Conservation (phyloP, 2,888 invertebrate genomes). For the Tridacna crocea region DNA sequence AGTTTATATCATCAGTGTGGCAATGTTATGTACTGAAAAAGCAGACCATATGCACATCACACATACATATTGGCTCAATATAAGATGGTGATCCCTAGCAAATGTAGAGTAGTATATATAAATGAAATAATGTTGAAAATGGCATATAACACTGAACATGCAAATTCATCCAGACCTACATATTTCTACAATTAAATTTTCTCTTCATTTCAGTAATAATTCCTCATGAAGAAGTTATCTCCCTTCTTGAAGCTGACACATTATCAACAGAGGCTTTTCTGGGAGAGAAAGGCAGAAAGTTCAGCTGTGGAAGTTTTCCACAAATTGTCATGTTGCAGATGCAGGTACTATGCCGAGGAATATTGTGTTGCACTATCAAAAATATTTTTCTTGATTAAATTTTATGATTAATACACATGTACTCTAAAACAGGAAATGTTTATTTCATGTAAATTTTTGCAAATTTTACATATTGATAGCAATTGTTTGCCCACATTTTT, state of each 20-base stretch:
- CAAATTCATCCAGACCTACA: too few relatives aligned
- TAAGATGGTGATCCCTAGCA: too few relatives aligned
- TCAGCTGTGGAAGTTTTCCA: slow-evolving; percentile 90
- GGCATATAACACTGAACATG: too few relatives aligned
- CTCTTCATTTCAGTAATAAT: slow-evolving; percentile 84
- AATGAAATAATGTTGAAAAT: too few relatives aligned
- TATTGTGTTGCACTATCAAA: background rate
- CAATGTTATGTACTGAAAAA: too few relatives aligned
- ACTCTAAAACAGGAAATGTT: background rate
- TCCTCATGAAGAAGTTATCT: slow-evolving; percentile 90
- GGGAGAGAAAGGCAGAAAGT: slow-evolving; percentile 87
- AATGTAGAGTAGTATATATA: too few relatives aligned
- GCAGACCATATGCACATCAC: too few relatives aligned
- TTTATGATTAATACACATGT: background rate
- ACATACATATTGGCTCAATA: too few relatives aligned
- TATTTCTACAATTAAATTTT: too few relatives aligned
- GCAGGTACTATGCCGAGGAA: slow-evolving; percentile 86
- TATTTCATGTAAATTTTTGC: background rate
- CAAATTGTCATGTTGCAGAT: slow-evolving; percentile 88
- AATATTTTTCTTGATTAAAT: background rate
- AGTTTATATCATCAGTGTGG: too few relatives aligned
- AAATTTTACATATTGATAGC: too few relatives aligned
- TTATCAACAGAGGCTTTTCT: slow-evolving; percentile 87
- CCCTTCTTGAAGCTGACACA: slow-evolving; percentile 91
- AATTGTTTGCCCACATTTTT: too few relatives aligned